phyloP scores from a whole-genome alignment of 2,797 vertebrate genomes.

The Sylvia borin region DNA sequence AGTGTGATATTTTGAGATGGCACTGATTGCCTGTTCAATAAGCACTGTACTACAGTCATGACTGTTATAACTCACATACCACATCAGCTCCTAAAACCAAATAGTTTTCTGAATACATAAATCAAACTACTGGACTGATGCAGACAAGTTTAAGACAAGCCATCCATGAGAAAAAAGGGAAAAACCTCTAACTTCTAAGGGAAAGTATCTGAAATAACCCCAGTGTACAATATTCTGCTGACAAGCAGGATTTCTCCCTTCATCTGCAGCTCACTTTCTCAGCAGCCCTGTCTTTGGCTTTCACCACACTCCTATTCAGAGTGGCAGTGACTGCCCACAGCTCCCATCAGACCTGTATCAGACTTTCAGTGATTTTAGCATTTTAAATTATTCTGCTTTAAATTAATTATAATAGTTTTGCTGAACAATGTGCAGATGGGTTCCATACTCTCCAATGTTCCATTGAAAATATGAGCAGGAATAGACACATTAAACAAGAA shows the following conservation, averaged over 20 bases:
- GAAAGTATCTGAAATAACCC: not conserved
- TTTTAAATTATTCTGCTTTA: not conserved
- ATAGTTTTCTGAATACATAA: not conserved
- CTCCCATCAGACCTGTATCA: not conserved
- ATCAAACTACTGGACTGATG: not conserved
- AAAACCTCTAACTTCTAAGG: not conserved
- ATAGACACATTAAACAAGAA: not conserved
- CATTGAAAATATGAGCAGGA: not conserved
- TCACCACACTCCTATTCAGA: not conserved
- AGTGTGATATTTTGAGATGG: not conserved
- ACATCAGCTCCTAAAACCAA: not conserved
- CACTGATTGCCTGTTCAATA: not conserved
- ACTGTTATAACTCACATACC: not conserved
- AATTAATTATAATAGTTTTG: not conserved
- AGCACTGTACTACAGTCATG: not conserved
- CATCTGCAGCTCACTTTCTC: not conserved
- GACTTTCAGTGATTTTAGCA: not conserved
- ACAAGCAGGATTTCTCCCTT: not conserved
- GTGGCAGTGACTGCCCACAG: not conserved
- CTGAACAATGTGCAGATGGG: not conserved
- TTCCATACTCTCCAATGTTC: not conserved
- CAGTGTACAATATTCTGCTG: not conserved
- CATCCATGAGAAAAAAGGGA: not conserved
- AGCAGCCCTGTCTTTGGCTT: not conserved
- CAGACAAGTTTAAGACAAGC: not conserved